phyloP scores from a whole-genome alignment of 1,140 invertebrate species.

The Meteorus sp. region DNA sequence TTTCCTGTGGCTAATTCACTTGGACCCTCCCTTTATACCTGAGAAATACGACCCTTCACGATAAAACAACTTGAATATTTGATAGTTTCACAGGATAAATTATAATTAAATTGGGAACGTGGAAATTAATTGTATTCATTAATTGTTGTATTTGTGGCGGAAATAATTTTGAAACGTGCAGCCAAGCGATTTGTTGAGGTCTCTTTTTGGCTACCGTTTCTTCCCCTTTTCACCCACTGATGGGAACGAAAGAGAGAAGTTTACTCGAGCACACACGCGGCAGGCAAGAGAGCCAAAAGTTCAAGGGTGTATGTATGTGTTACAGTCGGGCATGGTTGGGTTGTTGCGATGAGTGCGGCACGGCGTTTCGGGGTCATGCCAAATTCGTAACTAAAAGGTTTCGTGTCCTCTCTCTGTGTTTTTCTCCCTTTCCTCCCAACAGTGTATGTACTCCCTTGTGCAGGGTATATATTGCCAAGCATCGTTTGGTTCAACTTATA shows the following conservation, averaged over 20 bases:
- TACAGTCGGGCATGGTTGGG: constrained; percentile 14
- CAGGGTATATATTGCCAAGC: neutral
- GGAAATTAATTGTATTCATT: neutral
- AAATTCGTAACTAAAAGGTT: constrained; percentile 26
- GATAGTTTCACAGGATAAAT: neutral
- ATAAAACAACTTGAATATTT: too few species aligned
- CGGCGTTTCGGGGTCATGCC: constrained; percentile 22
- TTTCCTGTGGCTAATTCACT: neutral
- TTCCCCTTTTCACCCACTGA: constrained; percentile 2
- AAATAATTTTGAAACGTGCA: neutral
- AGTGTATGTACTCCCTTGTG: neutral
- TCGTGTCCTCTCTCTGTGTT: constrained; percentile 6
- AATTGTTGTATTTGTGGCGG: too few species aligned
- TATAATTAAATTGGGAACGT: neutral
- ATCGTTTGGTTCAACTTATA: neutral
- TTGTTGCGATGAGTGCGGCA: constrained; percentile 24
- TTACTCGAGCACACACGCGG: constrained; percentile 8
- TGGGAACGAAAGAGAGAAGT: constrained; percentile 12
- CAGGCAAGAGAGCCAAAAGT: constrained; percentile 17
- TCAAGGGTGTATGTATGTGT: constrained; percentile 24
- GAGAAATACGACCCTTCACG: too few species aligned
- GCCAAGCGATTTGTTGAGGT: neutral
- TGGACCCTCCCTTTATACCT: too few species aligned
- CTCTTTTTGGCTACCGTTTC: neutral
- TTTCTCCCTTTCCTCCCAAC: neutral